These are phyloP conservation scores for Idaea straminata DNA, from an alignment of 2,888 invertebrate genomes.

Conservation along the genomic window DNA sequence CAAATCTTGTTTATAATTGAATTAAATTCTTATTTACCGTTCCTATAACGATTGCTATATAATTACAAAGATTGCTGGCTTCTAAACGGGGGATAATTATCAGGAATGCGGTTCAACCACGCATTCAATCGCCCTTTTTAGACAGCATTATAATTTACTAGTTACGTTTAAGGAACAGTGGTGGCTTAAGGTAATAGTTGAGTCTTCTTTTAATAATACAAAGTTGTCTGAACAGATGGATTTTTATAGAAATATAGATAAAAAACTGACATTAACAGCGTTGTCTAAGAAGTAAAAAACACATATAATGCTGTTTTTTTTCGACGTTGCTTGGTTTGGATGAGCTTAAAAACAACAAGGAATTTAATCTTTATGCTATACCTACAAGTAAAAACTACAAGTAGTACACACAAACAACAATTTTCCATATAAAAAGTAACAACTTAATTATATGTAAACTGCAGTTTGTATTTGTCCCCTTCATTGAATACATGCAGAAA, in stretches of 20 bases:
- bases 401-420: too few relatives aligned
- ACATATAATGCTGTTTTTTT: too few relatives aligned
- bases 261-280: neutral
- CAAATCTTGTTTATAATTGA: neutral
- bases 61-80: slow-evolving; percentile 2
- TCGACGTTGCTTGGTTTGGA: too few relatives aligned
- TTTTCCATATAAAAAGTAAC: too few relatives aligned
- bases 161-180: neutral
- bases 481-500: neutral
- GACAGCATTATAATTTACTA: slow-evolving; percentile 45
- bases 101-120: slow-evolving; percentile 44
- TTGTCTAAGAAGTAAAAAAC: too few relatives aligned
- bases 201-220: neutral
- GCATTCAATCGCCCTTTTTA: slow-evolving; percentile 33
- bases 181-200: neutral
- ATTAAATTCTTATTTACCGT: neutral
- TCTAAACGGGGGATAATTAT: slow-evolving; percentile 43
- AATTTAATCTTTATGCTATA: too few relatives aligned
- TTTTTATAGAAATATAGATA: neutral
- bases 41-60: neutral
- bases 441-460: too few relatives aligned
- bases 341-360: too few relatives aligned
- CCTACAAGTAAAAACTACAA: too few relatives aligned
- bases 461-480: too few relatives aligned
- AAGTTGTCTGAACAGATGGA: neutral